Percentiles rank a stretch among this genome's conserved stretches.
Conservation (phyloP, 1,140 invertebrate genomes). For the Bombus vancouverensis region DNA sequence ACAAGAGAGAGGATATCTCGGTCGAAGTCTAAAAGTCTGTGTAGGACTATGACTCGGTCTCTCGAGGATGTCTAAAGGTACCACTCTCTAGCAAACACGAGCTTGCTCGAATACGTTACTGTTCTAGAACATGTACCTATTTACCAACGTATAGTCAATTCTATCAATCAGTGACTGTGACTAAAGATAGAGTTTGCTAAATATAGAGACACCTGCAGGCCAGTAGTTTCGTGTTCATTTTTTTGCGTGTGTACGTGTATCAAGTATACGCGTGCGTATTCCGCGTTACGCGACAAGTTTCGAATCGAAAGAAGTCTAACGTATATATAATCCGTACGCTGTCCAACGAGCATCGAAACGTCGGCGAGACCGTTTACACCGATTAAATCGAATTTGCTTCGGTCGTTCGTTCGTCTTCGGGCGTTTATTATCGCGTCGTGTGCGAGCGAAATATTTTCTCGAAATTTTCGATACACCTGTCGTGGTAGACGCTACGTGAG, state of each 20-base stretch:
- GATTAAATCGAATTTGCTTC: neutral
- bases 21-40: constrained; percentile 22
- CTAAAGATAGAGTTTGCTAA: constrained; percentile 77
- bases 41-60: constrained; percentile 43
- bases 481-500: neutral
- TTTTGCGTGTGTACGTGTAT: neutral
- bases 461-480: neutral
- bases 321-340: no score
- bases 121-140: constrained; percentile 74
- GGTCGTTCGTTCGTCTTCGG: neutral
- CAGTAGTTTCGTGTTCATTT: constrained; percentile 51
- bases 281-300: neutral
- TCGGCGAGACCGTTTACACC: neutral
- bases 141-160: constrained; percentile 77
- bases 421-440: neutral
- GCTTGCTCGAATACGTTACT: constrained; percentile 60
- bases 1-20: constrained; percentile 27
- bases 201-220: constrained; percentile 73
- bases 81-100: constrained; percentile 54
- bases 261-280: neutral
- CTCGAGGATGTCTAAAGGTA: constrained; percentile 59
- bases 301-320: neutral
- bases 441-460: neutral
- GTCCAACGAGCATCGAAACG: neutral
- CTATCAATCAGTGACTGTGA: constrained; percentile 76